Conservation (phyloP, 2,888 invertebrate species). For the Cephonodes hylas region DNA sequence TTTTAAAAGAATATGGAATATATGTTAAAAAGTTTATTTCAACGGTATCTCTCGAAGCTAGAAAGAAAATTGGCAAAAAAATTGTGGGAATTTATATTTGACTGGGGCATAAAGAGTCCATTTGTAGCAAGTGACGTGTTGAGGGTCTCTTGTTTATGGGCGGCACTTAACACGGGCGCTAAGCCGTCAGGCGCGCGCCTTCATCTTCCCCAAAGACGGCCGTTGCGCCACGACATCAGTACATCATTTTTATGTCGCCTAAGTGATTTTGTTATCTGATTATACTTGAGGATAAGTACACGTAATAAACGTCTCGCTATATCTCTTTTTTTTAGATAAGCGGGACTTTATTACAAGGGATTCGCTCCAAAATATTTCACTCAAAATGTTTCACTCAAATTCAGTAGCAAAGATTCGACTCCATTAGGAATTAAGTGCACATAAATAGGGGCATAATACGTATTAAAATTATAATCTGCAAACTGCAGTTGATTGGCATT, state of each 20-base stretch:
- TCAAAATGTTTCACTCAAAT: slow-evolving; percentile 12
- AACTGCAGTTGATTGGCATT: slow-evolving; percentile 31
- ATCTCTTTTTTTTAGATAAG: slow-evolving; percentile 28
- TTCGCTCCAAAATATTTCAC: slow-evolving; percentile 14
- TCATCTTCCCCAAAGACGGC: slow-evolving; percentile 29
- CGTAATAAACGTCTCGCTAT: slow-evolving; percentile 41
- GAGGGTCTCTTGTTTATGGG: slow-evolving; percentile 62
- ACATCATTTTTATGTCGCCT: slow-evolving; percentile 51
- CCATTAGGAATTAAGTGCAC: background rate
- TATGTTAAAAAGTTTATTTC: slow-evolving; percentile 7
- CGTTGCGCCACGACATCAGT: slow-evolving; percentile 32
- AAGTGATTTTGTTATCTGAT: slow-evolving; percentile 61
- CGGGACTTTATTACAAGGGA: slow-evolving; percentile 21
- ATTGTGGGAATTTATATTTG: slow-evolving; percentile 51
- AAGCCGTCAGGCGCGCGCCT: slow-evolving; percentile 40
- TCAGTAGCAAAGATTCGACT: background rate
- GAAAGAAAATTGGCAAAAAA: slow-evolving; percentile 34
- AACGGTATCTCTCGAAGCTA: background rate
- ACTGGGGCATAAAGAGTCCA: slow-evolving; percentile 58
- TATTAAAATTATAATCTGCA: slow-evolving; percentile 33
- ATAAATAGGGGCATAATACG: slow-evolving; percentile 9
- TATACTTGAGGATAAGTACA: slow-evolving; percentile 43
- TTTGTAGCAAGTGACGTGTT: slow-evolving; percentile 63
- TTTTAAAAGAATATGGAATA: background rate
- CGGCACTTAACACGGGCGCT: slow-evolving; percentile 57